These are phyloP conservation scores for Ectemnius cavifrons DNA, from an alignment of 2,888 invertebrate species.

Conservation along the genomic window DNA sequence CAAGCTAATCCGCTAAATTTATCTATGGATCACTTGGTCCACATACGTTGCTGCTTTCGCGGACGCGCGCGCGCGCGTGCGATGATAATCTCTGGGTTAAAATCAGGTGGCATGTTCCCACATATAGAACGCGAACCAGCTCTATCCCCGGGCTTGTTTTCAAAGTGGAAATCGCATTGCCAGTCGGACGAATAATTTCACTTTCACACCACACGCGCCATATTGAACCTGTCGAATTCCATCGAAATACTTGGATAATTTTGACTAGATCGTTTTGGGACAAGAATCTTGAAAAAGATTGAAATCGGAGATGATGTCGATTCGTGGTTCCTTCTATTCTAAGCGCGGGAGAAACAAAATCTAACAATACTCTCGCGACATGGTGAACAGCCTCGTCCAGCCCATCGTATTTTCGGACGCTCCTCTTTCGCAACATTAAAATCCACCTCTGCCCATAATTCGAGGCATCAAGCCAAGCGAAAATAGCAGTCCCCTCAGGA, in stretches of 20 bases:
- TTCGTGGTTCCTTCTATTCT: too few relatives aligned
- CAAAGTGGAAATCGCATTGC: too few relatives aligned
- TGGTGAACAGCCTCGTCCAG: slow-evolving; percentile 48
- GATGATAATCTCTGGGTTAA: slow-evolving; percentile 52
- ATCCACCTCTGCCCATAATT: slow-evolving; percentile 41
- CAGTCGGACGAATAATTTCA: too few relatives aligned
- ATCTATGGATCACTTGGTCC: slow-evolving; percentile 55
- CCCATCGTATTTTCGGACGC: slow-evolving; percentile 39
- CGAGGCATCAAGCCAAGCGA: slow-evolving; percentile 41
- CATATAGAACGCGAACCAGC: slow-evolving; percentile 12
- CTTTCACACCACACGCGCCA: too few relatives aligned
- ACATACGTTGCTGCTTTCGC: slow-evolving; percentile 38
- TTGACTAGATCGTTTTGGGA: too few relatives aligned
- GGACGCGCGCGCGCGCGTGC: slow-evolving; percentile 26
- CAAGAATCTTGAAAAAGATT: too few relatives aligned
- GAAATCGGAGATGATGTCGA: too few relatives aligned
- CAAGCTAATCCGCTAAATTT: slow-evolving; percentile 58
- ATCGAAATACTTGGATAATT: too few relatives aligned
- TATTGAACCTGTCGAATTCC: too few relatives aligned
- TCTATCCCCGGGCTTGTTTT: too few relatives aligned
- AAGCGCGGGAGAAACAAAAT: background rate
- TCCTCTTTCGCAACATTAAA: slow-evolving; percentile 47
- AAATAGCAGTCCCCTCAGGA: slow-evolving; percentile 23
- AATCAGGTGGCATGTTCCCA: slow-evolving; percentile 41
- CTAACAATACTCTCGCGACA: slow-evolving; percentile 38